phyloP scores from a whole-genome alignment of 2,797 vertebrate genomes.

The Platyrinchus mystaceus region DNA sequence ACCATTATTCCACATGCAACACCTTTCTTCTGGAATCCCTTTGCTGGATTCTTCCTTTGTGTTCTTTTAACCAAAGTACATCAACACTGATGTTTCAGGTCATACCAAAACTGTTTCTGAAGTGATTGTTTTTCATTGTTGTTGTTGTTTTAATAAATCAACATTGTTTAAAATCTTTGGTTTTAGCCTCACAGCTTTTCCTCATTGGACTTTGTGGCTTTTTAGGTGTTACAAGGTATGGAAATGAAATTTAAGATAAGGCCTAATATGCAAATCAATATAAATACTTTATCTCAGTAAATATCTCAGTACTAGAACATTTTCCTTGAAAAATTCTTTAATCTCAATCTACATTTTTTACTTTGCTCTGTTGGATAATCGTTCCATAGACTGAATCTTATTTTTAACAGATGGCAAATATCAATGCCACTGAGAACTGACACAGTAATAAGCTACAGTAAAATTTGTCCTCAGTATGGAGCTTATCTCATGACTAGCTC shows the following conservation, averaged over 20 bases:
- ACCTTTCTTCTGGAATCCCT: neutral
- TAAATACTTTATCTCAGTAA: neutral
- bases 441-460: neutral
- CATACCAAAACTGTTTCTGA: neutral
- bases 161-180: neutral
- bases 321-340: neutral
- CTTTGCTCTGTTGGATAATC: neutral
- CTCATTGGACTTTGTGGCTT: rapidly evolving
- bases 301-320: neutral
- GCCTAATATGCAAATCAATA: neutral
- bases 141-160: neutral
- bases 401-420: neutral
- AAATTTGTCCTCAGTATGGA: neutral
- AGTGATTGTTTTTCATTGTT: neutral
- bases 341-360: neutral
- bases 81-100: neutral
- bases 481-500: neutral
- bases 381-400: neutral
- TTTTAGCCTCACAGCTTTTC: neutral
- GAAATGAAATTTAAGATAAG: neutral
- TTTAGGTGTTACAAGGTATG: neutral
- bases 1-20: neutral
- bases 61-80: neutral
- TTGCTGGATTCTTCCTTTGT: neutral
- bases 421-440: neutral